Conservation (phyloP, 2,797 vertebrate genomes). For the Myotis pilosus region DNA sequence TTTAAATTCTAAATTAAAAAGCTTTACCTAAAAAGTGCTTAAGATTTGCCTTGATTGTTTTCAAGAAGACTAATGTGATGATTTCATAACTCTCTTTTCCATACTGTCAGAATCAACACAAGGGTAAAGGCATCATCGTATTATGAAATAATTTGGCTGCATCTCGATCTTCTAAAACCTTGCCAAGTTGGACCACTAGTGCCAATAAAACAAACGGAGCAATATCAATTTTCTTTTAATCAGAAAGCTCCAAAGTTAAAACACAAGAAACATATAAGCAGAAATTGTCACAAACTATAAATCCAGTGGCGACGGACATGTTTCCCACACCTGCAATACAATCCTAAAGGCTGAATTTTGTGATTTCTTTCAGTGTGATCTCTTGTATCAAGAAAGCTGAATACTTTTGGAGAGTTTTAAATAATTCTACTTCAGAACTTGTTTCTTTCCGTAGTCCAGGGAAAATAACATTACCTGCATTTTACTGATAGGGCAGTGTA, state of each 20-base stretch:
- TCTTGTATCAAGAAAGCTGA: not conserved
- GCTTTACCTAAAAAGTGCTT: not conserved
- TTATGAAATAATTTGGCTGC: not conserved
- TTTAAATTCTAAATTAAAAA: constrained; percentile 20
- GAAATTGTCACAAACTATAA: constrained; percentile 12
- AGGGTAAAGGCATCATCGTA: not conserved
- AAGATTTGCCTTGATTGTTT: not conserved
- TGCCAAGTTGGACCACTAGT: not conserved
- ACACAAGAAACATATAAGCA: not conserved
- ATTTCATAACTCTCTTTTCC: not conserved
- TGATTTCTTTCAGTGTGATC: not conserved
- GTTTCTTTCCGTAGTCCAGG: not conserved
- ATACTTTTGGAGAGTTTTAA: constrained; percentile 32
- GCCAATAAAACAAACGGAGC: not conserved
- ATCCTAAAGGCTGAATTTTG: not conserved
- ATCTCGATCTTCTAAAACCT: not conserved
- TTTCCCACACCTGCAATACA: not conserved
- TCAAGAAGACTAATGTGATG: not conserved
- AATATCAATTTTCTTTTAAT: not conserved
- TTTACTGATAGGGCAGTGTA: not conserved
- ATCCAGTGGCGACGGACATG: not conserved
- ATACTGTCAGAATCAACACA: not conserved
- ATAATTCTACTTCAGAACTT: not conserved
- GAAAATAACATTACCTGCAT: not conserved
- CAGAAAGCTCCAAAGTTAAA: constrained; percentile 25